Conservation (phyloP, 53 echinoderm and acorn worm species). For the Holothuria scabra region DNA sequence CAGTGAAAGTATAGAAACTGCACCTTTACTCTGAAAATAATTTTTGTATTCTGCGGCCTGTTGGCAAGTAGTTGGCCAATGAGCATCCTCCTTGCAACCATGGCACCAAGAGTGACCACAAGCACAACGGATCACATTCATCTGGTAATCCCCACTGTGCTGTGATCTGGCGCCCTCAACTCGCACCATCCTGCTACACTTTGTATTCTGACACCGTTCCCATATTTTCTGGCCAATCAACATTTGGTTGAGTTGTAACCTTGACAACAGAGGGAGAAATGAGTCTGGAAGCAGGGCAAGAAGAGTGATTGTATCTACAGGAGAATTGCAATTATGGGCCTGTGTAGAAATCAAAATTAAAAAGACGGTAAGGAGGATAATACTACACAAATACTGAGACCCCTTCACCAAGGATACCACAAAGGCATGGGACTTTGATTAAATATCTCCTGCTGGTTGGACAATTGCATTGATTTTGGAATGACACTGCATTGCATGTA, state of each 20-base stretch:
- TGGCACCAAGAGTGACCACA: conserved; percentile 85
- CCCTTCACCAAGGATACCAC: no score
- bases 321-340: conserved; percentile 71
- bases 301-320: conserved; percentile 67
- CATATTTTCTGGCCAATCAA: conserved; percentile 50
- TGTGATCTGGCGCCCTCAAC: not conserved
- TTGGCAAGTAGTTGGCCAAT: conserved; percentile 83
- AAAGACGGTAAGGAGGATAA: no score
- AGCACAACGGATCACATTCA: conserved; percentile 62
- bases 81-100: conserved; percentile 71
- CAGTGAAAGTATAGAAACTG: no score
- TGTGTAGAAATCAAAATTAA: not conserved
- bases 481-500: no score
- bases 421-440: no score
- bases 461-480: no score
- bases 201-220: conserved; percentile 72
- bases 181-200: conserved; percentile 67
- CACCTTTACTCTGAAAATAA: conserved; percentile 33
- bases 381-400: no score
- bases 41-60: conserved; percentile 71
- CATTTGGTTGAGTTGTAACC: conserved; percentile 54
- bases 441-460: no score
- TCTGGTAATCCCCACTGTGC: conserved; percentile 18
- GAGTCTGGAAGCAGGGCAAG: conserved; percentile 66
- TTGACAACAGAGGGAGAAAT: conserved; percentile 52